phyloP scores from a whole-genome alignment of 2,797 vertebrate genomes.

The Gymnoscopelus braueri region DNA sequence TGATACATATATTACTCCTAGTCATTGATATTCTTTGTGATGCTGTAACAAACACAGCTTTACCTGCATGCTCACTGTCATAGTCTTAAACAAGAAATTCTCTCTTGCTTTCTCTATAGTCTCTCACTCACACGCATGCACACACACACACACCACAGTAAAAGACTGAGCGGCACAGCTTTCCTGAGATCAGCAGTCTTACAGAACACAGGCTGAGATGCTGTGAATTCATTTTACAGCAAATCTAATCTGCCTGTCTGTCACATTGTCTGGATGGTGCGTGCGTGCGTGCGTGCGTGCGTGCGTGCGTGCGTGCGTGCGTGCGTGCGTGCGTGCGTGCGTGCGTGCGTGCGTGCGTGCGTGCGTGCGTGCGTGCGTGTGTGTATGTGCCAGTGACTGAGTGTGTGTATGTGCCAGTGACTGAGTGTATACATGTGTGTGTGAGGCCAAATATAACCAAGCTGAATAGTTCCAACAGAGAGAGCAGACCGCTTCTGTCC shows the following conservation, averaged over 20 bases:
- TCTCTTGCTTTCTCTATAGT: too few species aligned
- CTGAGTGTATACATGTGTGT: neutral
- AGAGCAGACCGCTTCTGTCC: neutral
- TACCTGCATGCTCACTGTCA: too few species aligned
- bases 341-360: neutral
- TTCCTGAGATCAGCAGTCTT: too few species aligned
- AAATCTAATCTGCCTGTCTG: neutral
- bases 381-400: neutral
- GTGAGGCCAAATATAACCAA: constrained; percentile 1
- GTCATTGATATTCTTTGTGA: too few species aligned
- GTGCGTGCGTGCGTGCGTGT: neutral
- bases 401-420: neutral
- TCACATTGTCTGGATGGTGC: neutral
- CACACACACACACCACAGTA: too few species aligned
- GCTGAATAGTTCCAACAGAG: constrained; percentile 3
- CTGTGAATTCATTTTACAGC: too few species aligned
- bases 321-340: neutral
- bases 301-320: neutral
- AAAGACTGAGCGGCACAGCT: too few species aligned
- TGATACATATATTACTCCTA: too few species aligned
- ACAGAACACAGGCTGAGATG: too few species aligned
- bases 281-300: neutral
- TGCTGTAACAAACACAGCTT: too few species aligned
- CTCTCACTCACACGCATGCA: too few species aligned
- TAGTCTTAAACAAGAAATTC: too few species aligned